A percentile compares a stretch with the other conserved stretches of the same genome.
Evolutionary conservation across 2,113 vertebrate genomes (phyloP).

Genomic region (Chrysochloris asiatica): DNA sequence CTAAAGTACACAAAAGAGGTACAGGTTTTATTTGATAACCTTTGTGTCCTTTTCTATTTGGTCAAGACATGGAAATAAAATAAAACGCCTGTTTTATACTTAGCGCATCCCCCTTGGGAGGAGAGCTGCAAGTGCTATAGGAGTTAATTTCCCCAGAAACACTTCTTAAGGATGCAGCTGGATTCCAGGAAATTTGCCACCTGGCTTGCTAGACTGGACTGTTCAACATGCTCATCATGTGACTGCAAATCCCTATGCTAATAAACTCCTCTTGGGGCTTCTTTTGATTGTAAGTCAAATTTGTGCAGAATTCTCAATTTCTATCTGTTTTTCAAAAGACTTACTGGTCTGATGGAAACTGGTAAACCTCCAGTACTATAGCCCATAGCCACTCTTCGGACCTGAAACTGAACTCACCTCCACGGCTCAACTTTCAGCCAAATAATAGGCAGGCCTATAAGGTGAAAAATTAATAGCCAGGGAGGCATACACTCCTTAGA

Average conservation of each 20-base stretch:
- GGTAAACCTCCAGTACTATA: too few species aligned
- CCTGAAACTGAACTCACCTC: too few species aligned
- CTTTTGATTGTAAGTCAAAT: neutral
- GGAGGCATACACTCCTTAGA: too few species aligned
- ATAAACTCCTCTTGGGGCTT: neutral
- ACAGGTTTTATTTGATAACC: neutral
- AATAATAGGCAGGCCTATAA: too few species aligned
- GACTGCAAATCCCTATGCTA: neutral
- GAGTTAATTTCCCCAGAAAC: slow-evolving; percentile 30
- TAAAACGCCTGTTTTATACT: neutral
- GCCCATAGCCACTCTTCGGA: too few species aligned
- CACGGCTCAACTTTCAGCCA: too few species aligned
- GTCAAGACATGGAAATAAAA: neutral
- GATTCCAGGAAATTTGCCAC: slow-evolving; percentile 5
- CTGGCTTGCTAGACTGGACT: neutral
- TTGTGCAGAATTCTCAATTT: neutral
- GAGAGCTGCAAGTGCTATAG: neutral
- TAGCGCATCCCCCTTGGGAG: neutral
- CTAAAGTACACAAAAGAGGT: neutral
- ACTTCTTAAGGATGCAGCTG: neutral
- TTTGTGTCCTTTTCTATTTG: neutral
- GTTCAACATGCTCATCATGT: neutral
- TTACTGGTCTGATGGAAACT: too few species aligned
- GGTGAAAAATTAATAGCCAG: too few species aligned
- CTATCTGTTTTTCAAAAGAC: neutral